Conservation (phyloP, 92 coral and sea anemone species). For the Epizoanthus illoricatus region DNA sequence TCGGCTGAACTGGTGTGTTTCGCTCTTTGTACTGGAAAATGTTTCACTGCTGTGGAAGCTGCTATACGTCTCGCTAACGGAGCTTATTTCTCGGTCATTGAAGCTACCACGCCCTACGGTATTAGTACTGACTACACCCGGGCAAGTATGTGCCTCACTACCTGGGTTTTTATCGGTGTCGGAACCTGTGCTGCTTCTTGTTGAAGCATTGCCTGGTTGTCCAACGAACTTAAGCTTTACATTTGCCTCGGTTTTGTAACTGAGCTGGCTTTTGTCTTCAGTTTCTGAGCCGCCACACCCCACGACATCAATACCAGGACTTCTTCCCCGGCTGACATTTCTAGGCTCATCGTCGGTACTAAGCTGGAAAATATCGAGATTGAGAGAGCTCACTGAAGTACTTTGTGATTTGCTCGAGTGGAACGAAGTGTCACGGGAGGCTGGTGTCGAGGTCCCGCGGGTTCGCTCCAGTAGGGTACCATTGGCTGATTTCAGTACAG, state of each 20-base stretch:
- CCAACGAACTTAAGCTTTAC: slow-evolving; percentile 2
- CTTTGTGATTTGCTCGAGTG: not conserved
- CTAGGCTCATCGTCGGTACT: not conserved
- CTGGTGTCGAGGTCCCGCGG: not conserved
- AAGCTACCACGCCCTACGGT: not conserved
- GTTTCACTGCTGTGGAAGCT: not conserved
- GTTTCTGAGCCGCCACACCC: not conserved
- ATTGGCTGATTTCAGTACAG: slow-evolving; percentile 2
- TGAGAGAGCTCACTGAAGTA: slow-evolving; percentile 22
- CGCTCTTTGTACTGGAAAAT: not conserved
- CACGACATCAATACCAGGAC: not conserved
- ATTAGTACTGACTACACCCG: not conserved
- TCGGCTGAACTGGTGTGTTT: not conserved
- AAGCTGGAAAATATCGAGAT: slow-evolving; percentile 16
- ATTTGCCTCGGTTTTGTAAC: slow-evolving; percentile 8
- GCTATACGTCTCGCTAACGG: not conserved
- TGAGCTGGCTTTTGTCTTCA: not conserved
- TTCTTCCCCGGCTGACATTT: not conserved
- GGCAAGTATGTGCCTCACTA: not conserved
- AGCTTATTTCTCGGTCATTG: not conserved
- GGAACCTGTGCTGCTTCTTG: not conserved
- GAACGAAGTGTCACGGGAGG: not conserved
- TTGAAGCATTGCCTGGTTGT: not conserved
- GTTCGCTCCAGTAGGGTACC: not conserved
- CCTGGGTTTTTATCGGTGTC: not conserved